Evolutionary conservation across 2,113 vertebrate genomes (phyloP).

Genomic region (Willisornis vidua): DNA sequence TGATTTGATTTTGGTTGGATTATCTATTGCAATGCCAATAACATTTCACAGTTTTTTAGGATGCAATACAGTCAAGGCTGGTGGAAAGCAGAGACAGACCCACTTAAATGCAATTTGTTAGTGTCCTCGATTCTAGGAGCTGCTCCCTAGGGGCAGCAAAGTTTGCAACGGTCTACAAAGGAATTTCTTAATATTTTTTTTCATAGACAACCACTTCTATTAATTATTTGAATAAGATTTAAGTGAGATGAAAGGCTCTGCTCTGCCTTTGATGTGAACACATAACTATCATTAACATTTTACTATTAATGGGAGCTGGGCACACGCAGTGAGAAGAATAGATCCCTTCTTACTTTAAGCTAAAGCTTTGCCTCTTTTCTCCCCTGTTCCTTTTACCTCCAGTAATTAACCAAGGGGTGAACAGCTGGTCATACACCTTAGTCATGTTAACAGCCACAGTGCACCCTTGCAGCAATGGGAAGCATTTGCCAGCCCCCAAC

Average conservation of each 20-base stretch:
- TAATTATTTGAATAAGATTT: slow-evolving; percentile 71
- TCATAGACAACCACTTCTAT: slow-evolving; percentile 38
- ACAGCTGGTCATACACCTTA: neutral
- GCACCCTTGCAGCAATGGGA: neutral
- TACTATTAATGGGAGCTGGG: slow-evolving; percentile 34
- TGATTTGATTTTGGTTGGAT: slow-evolving; percentile 45
- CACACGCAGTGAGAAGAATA: neutral
- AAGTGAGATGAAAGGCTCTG: slow-evolving; percentile 61
- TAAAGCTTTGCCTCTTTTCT: neutral
- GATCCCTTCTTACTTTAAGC: neutral
- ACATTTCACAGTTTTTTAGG: slow-evolving; percentile 13
- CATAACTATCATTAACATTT: slow-evolving; percentile 66
- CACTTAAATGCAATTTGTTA: slow-evolving; percentile 30
- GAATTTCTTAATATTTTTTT: neutral
- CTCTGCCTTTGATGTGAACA: slow-evolving; percentile 48
- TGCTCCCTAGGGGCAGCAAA: slow-evolving; percentile 2
- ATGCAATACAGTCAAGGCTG: slow-evolving; percentile 3
- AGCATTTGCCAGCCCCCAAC: neutral
- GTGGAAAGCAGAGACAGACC: neutral
- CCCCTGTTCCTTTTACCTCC: neutral
- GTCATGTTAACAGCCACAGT: neutral
- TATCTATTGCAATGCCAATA: slow-evolving; percentile 51
- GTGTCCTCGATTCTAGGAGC: neutral
- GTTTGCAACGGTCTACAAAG: slow-evolving; percentile 47
- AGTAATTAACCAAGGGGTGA: neutral